These are phyloP conservation scores for Uria lomvia DNA, from an alignment of 2,113 vertebrate species.

Conservation along the genomic window DNA sequence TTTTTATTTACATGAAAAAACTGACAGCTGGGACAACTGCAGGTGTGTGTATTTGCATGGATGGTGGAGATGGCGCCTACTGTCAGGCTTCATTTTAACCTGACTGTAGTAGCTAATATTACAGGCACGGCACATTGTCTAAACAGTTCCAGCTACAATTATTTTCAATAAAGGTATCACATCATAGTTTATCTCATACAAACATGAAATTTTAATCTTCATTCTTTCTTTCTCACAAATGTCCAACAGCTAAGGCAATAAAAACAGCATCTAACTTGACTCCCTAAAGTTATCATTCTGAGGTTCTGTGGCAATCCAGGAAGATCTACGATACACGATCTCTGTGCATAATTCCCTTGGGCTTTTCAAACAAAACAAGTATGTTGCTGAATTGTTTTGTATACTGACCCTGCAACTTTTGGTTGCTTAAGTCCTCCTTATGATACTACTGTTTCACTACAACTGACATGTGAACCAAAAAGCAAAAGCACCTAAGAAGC, in stretches of 20 bases:
- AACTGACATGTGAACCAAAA: background rate
- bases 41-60: background rate
- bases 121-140: background rate
- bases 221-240: background rate
- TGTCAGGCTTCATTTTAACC: background rate
- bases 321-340: background rate
- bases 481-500: background rate
- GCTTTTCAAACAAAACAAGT: background rate
- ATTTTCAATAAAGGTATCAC: background rate
- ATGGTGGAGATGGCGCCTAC: background rate
- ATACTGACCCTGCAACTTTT: background rate
- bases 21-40: background rate
- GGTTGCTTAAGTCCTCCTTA: background rate
- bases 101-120: background rate
- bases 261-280: background rate
- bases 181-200: background rate
- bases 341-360: accelerated
- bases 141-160: background rate
- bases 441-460: background rate
- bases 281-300: background rate
- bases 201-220: background rate
- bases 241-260: background rate
- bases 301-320: background rate
- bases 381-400: background rate
- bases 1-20: background rate